phyloP scores from a whole-genome alignment of 2,888 invertebrate species.

The Amblyteles armatorius region DNA sequence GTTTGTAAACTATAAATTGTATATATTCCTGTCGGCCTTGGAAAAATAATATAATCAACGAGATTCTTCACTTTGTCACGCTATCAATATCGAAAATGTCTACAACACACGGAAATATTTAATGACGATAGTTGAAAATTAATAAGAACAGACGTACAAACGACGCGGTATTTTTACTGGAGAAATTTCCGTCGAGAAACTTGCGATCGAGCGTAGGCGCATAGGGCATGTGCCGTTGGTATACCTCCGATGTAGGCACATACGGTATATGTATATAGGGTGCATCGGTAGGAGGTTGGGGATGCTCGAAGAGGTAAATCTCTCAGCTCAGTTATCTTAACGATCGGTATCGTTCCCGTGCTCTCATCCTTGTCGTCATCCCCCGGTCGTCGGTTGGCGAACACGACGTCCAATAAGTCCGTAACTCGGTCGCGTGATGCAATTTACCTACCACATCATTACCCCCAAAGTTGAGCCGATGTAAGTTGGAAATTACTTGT shows the following conservation, averaged over 20 bases:
- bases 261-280: not conserved
- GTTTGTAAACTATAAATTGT: conserved; percentile 46
- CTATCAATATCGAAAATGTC: conserved; percentile 20
- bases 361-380: conserved; percentile 13
- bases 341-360: conserved; percentile 58
- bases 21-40: conserved; percentile 3
- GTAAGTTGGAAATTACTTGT: conserved; percentile 84
- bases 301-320: conserved; percentile 44
- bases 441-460: conserved; percentile 84
- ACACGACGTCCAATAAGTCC: conserved; percentile 79
- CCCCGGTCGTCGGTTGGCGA: conserved; percentile 71
- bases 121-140: conserved; percentile 59
- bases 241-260: not conserved
- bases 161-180: conserved; percentile 6
- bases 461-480: conserved; percentile 81
- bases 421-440: conserved; percentile 81
- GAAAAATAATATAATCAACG: conserved; percentile 48
- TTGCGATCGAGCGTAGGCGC: conserved; percentile 19
- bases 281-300: conserved; percentile 34
- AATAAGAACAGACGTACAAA: conserved; percentile 34
- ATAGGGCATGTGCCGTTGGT: conserved; percentile 9
- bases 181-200: conserved; percentile 23
- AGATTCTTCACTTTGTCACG: conserved; percentile 33
- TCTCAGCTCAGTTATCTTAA: conserved; percentile 44
- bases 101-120: not conserved